A percentile compares a stretch with the other conserved stretches of the same genome.
Conservation (phyloP, 1,140 invertebrate genomes). For the Polypedilum vanderplanki region DNA sequence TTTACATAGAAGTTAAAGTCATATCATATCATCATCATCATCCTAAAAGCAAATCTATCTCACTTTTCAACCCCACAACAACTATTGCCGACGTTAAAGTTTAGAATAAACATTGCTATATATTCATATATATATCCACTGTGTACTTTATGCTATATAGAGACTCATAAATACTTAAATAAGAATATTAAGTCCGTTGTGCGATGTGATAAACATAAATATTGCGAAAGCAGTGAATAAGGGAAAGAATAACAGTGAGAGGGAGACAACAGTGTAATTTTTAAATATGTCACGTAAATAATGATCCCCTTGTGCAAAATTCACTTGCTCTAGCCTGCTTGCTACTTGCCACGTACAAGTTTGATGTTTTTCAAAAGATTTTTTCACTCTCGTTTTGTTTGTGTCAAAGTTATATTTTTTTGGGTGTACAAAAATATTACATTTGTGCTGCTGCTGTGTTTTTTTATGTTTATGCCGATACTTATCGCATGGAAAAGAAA, state of each 20-base stretch:
- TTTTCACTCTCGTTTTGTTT: not conserved
- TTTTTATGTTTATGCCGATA: slow-evolving; percentile 14
- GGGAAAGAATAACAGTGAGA: not conserved
- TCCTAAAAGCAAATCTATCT: too few species aligned
- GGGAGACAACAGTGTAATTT: slow-evolving; percentile 30
- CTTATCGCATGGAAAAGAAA: not conserved
- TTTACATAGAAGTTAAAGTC: too few species aligned
- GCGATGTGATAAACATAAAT: slow-evolving; percentile 22
- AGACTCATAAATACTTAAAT: slow-evolving; percentile 27
- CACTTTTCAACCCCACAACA: too few species aligned
- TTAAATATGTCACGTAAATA: slow-evolving; percentile 32
- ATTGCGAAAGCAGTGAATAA: not conserved
- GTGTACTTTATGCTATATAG: not conserved
- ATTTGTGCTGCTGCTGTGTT: slow-evolving; percentile 4
- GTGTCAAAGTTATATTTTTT: not conserved
- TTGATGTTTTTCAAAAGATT: slow-evolving; percentile 6
- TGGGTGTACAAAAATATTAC: not conserved
- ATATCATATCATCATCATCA: too few species aligned
- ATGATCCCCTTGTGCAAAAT: slow-evolving; percentile 32
- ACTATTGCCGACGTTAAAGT: too few species aligned
- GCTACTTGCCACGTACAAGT: slow-evolving; percentile 27
- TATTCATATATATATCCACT: too few species aligned
- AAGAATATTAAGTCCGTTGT: slow-evolving; percentile 27
- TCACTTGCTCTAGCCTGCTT: slow-evolving; percentile 30
- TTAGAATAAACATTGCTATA: too few species aligned